Evolutionary conservation across 2,113 vertebrate genomes (phyloP).

Genomic region (Brachypodius melanocephalos): DNA sequence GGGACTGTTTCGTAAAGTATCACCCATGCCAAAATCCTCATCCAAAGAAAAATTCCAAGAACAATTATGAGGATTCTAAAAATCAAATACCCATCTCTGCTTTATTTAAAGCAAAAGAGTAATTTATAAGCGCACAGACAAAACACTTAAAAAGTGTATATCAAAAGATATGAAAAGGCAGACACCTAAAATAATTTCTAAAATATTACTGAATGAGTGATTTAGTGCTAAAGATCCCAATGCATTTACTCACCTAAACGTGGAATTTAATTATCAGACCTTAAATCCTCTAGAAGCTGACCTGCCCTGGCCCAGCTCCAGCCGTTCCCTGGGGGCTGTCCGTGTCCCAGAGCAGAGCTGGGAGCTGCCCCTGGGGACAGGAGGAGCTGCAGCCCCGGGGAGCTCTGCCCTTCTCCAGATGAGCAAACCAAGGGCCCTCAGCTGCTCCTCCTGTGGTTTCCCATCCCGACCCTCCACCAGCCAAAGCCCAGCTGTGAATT

Average conservation of each 20-base stretch:
- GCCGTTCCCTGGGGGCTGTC: neutral
- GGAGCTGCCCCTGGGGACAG: neutral
- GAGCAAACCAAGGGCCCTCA: neutral
- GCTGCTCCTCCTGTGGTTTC: neutral
- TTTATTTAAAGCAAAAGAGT: neutral
- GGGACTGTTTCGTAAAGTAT: neutral
- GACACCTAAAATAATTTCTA: neutral
- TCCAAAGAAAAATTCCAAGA: conserved; percentile 52
- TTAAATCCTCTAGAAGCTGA: neutral
- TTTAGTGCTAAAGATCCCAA: neutral
- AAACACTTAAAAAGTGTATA: neutral
- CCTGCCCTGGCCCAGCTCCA: neutral
- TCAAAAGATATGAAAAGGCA: neutral
- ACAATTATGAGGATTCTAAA: neutral
- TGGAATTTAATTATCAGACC: neutral
- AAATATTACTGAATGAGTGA: neutral
- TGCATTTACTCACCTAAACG: neutral
- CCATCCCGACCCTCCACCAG: neutral
- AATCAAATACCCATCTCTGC: neutral
- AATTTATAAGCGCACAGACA: neutral
- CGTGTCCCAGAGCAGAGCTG: neutral
- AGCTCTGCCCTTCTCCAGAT: neutral
- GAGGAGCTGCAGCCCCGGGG: neutral
- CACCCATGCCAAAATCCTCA: neutral
- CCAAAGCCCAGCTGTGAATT: neutral